These are phyloP conservation scores for Xiphophorus birchmanni DNA, from an alignment of 2,797 vertebrate species.

Conservation along the genomic window DNA sequence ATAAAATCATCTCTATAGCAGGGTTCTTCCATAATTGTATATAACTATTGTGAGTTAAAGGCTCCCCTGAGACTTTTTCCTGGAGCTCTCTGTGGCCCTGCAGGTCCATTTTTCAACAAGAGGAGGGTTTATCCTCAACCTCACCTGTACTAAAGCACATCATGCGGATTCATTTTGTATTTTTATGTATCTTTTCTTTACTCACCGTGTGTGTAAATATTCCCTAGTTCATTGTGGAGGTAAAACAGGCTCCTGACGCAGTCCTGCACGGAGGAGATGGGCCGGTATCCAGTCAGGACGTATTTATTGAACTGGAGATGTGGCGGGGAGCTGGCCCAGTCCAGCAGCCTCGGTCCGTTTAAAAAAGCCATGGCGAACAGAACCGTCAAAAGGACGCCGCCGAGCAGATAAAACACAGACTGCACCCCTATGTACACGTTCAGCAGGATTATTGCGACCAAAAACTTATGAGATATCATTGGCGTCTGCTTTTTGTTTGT, in stretches of 20 bases:
- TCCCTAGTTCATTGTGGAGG: constrained; percentile 95
- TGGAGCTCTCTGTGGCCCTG: not conserved
- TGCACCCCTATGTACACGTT: constrained; percentile 77
- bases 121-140: constrained; percentile 13
- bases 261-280: constrained; percentile 88
- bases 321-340: constrained; percentile 91
- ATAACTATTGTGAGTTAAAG: not conserved
- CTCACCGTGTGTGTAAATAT: constrained; percentile 96
- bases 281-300: constrained; percentile 91
- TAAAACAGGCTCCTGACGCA: constrained; percentile 92
- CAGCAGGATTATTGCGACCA: constrained; percentile 73
- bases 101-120: constrained; percentile 6
- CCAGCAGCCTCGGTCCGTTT: constrained; percentile 89
- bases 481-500: constrained; percentile 33
- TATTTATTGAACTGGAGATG: constrained; percentile 95
- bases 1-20: not conserved
- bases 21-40: not conserved
- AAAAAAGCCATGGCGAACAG: constrained; percentile 86
- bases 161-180: too few relatives aligned
- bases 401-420: constrained; percentile 72
- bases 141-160: constrained; percentile 17
- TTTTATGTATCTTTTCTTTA: constrained; percentile 2
- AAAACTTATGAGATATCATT: constrained; percentile 76
- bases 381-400: constrained; percentile 71
- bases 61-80: not conserved